Conservation (phyloP, 2,113 vertebrate species). For the Microcebus jonahi region DNA sequence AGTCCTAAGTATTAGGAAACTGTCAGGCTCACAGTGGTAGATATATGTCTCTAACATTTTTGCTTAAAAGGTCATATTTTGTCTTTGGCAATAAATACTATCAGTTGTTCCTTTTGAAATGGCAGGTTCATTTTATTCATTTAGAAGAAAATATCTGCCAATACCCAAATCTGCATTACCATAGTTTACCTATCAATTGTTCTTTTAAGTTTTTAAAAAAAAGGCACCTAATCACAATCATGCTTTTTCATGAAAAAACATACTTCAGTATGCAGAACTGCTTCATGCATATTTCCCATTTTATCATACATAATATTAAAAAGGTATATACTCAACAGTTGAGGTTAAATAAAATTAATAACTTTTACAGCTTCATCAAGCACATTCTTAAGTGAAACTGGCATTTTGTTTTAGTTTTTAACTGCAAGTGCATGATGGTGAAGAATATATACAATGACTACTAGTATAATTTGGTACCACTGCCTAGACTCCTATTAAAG, state of each 20-base stretch:
- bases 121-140: not conserved
- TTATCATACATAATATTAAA: not conserved
- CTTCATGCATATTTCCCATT: not conserved
- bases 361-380: not conserved
- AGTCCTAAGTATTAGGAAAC: not conserved
- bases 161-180: not conserved
- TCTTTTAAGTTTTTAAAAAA: constrained; percentile 12
- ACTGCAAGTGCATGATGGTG: not conserved
- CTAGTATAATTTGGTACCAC: not conserved
- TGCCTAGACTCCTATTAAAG: not conserved
- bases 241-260: not conserved
- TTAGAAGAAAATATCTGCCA: not conserved
- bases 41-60: not conserved
- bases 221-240: not conserved
- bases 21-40: not conserved
- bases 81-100: not conserved
- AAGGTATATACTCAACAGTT: not conserved
- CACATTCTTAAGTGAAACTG: not conserved
- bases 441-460: not conserved
- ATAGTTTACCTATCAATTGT: not conserved
- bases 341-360: not conserved
- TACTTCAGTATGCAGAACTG: not conserved
- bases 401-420: not conserved
- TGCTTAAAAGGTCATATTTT: constrained; percentile 36
- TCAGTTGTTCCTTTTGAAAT: not conserved